Evolutionary conservation across 2,113 vertebrate species (phyloP).

Genomic region (Chaetorhynchus papuensis): DNA sequence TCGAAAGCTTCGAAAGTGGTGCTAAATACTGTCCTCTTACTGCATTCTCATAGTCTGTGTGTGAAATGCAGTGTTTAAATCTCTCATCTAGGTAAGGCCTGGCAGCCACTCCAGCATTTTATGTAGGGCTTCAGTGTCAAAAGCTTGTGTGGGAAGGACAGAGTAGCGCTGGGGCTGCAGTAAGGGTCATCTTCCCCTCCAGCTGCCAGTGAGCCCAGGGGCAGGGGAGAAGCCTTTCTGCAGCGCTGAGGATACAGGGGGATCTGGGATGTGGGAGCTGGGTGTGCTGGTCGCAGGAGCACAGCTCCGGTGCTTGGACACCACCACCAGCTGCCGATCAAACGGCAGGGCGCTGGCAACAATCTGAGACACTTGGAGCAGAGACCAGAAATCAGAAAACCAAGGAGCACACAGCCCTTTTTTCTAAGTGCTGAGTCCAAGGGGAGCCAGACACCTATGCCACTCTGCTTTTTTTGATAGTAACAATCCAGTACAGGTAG

Average conservation of each 20-base stretch:
- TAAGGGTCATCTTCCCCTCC: not conserved
- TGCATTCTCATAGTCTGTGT: not conserved
- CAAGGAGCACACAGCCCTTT: not conserved
- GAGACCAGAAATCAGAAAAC: not conserved
- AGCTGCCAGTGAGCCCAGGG: not conserved
- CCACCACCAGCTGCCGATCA: not conserved
- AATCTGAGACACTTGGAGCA: not conserved
- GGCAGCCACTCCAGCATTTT: not conserved
- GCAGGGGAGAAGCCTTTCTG: not conserved
- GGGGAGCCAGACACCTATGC: not conserved
- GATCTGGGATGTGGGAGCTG: not conserved
- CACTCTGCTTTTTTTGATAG: not conserved
- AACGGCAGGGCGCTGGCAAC: fast-evolving
- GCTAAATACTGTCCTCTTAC: not conserved
- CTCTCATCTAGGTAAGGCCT: not conserved
- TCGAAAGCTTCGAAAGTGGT: no score
- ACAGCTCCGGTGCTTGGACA: not conserved
- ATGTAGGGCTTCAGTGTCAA: not conserved
- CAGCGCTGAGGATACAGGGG: not conserved
- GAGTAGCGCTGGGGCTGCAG: fast-evolving
- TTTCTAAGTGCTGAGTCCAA: not conserved
- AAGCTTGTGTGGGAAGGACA: not conserved
- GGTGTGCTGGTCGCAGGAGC: not conserved
- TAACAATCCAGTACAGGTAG: not conserved
- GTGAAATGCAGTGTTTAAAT: not conserved